Evolutionary conservation across 2,113 vertebrate species (phyloP).

Genomic region (Piaya cayana): DNA sequence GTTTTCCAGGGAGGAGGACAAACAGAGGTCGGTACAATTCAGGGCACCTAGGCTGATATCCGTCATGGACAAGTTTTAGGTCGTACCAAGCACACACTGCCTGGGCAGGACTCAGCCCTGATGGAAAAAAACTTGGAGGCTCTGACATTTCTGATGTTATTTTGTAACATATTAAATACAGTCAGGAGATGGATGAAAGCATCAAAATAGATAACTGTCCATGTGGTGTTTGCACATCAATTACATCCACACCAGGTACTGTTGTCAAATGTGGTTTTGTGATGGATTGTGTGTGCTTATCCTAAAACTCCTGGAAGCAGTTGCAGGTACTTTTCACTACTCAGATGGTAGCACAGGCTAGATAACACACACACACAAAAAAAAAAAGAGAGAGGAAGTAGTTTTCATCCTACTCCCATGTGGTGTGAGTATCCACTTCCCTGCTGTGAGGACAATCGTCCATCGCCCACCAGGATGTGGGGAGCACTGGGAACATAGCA

Average conservation of each 20-base stretch:
- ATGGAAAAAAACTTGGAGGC: not conserved
- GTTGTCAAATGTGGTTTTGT: not conserved
- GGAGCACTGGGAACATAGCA: not conserved
- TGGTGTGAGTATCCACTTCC: not conserved
- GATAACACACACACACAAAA: not conserved
- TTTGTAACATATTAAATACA: not conserved
- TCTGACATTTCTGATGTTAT: not conserved
- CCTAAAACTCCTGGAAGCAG: not conserved
- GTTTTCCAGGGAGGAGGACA: not conserved
- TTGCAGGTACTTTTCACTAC: not conserved
- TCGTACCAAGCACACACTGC: not conserved
- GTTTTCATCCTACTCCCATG: not conserved
- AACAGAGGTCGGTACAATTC: not conserved
- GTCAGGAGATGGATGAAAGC: not conserved
- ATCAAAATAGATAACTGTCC: not conserved
- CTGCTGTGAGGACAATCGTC: not conserved
- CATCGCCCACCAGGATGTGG: not conserved
- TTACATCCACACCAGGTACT: not conserved
- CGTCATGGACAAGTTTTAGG: not conserved
- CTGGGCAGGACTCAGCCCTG: not conserved
- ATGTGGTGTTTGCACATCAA: rapidly evolving
- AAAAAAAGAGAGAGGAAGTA: not conserved
- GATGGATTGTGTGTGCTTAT: not conserved
- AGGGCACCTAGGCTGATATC: not conserved
- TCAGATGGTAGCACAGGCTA: not conserved